These are phyloP conservation scores for Conus betulinus DNA, from an alignment of 1,140 invertebrate species.

Conservation along the genomic window DNA sequence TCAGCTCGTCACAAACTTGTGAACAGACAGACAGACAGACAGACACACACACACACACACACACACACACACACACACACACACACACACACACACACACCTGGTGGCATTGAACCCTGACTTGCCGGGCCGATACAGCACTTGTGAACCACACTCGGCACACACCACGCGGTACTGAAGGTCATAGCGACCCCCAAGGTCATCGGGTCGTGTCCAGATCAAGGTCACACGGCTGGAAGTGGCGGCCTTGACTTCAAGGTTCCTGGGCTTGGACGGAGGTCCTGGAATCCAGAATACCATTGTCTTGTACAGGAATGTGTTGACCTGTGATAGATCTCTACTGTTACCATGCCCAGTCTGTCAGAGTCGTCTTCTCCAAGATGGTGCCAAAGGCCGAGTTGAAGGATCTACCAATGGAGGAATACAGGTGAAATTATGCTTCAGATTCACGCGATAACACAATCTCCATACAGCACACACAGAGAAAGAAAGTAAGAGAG, in stretches of 20 bases:
- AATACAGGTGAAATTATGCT: too few relatives aligned
- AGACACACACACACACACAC: background rate
- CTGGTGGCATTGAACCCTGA: slow-evolving; percentile 92
- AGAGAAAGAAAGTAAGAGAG: too few relatives aligned
- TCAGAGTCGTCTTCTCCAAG: too few relatives aligned
- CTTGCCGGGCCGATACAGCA: slow-evolving; percentile 84
- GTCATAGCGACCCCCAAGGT: slow-evolving; percentile 88
- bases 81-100: slow-evolving; percentile 44
- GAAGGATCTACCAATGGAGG: too few relatives aligned
- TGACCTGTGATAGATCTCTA: too few relatives aligned
- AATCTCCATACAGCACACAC: too few relatives aligned
- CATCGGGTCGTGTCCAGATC: slow-evolving; percentile 89
- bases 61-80: background rate
- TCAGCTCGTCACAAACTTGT: too few relatives aligned
- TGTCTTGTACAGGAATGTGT: too few relatives aligned
- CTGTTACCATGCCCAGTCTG: too few relatives aligned
- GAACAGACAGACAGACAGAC: too few relatives aligned
- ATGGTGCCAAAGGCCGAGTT: too few relatives aligned
- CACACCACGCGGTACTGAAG: slow-evolving; percentile 91
- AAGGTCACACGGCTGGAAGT: slow-evolving; percentile 87
- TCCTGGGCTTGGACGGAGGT: slow-evolving; percentile 92
- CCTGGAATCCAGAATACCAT: slow-evolving; percentile 78
- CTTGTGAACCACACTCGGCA: slow-evolving; percentile 85
- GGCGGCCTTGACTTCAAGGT: slow-evolving; percentile 90
- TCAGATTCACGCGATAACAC: too few relatives aligned